Percentiles rank a stretch among this genome's conserved stretches.
phyloP scores from a whole-genome alignment of 2,797 vertebrate species.

The Cheirogaleus major region DNA sequence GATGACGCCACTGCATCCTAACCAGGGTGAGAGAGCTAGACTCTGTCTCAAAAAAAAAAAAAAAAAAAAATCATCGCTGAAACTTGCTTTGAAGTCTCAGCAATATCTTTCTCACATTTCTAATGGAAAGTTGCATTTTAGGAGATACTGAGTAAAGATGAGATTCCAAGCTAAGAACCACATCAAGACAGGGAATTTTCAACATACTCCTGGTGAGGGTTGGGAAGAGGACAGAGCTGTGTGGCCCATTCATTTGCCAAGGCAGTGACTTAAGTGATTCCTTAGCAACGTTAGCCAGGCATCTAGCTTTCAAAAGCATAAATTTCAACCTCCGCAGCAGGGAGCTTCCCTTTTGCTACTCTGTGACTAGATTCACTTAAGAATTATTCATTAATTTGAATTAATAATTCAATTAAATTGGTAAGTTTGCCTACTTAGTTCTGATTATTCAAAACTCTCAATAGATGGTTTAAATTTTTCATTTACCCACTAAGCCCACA shows the following conservation, averaged over 20 bases:
- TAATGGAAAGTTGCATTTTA: constrained; percentile 69
- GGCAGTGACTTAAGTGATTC: background rate
- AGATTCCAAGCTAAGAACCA: constrained; percentile 55
- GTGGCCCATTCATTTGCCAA: background rate
- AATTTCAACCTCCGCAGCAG: background rate
- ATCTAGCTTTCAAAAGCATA: constrained; percentile 13
- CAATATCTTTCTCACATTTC: constrained; percentile 72
- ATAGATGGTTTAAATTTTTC: background rate
- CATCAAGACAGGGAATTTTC: constrained; percentile 5
- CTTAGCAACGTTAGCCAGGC: constrained; percentile 15
- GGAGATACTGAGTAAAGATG: constrained; percentile 72
- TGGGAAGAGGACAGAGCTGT: background rate
- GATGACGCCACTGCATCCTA: too few relatives aligned
- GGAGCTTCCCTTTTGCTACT: constrained; percentile 1
- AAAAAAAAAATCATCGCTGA: constrained; percentile 67
- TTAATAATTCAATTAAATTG: constrained; percentile 50
- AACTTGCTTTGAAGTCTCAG: constrained; percentile 55
- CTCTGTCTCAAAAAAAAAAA: too few relatives aligned
- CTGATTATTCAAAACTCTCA: constrained; percentile 7
- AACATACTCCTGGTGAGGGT: constrained; percentile 29
- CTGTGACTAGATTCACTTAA: constrained; percentile 33
- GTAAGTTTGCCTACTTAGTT: background rate
- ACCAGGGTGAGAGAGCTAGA: too few relatives aligned
- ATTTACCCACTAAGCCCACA: background rate
- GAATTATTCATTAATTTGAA: constrained; percentile 30